Conservation (phyloP, 2,113 vertebrate genomes). For the Athene noctua region DNA sequence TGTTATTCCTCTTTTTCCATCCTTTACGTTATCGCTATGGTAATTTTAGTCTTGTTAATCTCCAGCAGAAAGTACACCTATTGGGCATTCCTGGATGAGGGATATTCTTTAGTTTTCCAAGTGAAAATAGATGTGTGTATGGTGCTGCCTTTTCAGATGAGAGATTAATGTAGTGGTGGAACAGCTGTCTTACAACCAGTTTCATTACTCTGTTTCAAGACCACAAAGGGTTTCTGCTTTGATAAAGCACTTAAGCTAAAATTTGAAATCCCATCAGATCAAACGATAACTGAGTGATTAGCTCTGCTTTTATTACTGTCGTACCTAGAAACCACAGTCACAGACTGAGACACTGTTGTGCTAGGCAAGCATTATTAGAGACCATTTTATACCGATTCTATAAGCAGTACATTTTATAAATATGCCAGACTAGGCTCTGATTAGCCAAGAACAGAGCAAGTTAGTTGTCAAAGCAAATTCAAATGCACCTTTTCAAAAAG, state of each 20-base stretch:
- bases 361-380: background rate
- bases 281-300: background rate
- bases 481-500: conserved; percentile 26
- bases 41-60: background rate
- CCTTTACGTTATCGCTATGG: background rate
- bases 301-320: background rate
- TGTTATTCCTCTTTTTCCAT: background rate
- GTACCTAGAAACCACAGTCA: background rate
- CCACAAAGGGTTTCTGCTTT: background rate
- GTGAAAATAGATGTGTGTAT: background rate
- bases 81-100: background rate
- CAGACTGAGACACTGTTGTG: background rate
- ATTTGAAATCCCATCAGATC: background rate
- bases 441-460: conserved; percentile 14
- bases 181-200: background rate
- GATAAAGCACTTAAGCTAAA: background rate
- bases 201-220: background rate
- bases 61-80: background rate
- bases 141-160: background rate
- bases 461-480: conserved; percentile 50
- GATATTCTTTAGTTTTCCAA: background rate
- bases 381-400: background rate
- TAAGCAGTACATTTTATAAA: background rate
- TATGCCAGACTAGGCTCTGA: background rate
- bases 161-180: background rate